Percentiles rank a stretch among this genome's conserved stretches.
These are phyloP conservation scores for Otolemur crassicaudatus DNA, from an alignment of 2,797 vertebrate genomes.

Conservation along the genomic window DNA sequence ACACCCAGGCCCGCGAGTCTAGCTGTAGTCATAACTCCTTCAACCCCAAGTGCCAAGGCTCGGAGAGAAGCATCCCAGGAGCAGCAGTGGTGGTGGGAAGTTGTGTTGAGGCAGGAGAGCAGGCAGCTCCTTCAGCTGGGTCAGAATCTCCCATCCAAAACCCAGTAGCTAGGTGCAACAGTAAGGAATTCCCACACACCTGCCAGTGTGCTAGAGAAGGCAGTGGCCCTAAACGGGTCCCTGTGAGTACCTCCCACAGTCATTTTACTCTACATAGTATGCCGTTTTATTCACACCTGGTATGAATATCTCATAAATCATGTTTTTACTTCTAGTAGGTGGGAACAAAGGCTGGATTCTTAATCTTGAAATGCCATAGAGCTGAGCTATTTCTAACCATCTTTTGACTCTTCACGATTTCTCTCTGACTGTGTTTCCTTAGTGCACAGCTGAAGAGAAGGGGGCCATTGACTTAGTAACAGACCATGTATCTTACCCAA, in stretches of 20 bases:
- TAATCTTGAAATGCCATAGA: neutral
- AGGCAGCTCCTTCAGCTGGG: neutral
- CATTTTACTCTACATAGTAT: neutral
- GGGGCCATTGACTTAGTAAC: neutral
- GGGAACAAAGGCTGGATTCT: neutral
- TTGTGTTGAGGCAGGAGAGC: neutral
- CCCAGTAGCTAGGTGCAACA: neutral
- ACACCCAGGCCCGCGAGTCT: neutral
- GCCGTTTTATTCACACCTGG: neutral
- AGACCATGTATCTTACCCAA: neutral
- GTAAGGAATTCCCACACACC: neutral
- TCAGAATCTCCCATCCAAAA: neutral
- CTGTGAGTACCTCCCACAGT: neutral
- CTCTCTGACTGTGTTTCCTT: neutral
- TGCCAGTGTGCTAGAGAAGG: neutral
- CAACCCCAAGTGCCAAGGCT: neutral
- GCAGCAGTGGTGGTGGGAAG: neutral
- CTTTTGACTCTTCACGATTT: conserved; percentile 29
- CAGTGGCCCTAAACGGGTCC: neutral
- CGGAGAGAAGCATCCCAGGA: neutral
- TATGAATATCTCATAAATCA: neutral
- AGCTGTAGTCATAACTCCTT: neutral
- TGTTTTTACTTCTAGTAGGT: neutral
- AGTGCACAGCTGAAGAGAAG: neutral
- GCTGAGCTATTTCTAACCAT: neutral